Evolutionary conservation across 1,140 invertebrate species (phyloP).

Genomic region (Trichonephila clavata): DNA sequence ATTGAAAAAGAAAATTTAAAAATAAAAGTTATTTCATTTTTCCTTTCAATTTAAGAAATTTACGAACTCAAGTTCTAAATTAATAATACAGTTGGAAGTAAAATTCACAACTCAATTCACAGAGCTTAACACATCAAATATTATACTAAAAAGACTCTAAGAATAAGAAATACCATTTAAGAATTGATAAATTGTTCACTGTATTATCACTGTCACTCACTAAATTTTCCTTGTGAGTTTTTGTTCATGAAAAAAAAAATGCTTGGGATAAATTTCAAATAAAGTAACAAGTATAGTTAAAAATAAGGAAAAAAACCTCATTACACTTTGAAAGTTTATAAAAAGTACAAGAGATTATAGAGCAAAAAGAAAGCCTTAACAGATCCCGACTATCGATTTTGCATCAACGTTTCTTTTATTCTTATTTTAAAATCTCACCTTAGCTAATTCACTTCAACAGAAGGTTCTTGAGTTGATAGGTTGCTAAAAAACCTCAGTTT

Average conservation of each 20-base stretch:
- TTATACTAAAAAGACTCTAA: no score
- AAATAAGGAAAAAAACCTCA: neutral
- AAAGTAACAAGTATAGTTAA: neutral
- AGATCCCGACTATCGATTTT: constrained; percentile 20
- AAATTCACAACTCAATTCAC: no score
- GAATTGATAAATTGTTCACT: neutral
- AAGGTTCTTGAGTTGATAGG: neutral
- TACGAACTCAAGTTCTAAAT: no score
- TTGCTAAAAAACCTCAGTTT: neutral
- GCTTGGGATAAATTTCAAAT: neutral
- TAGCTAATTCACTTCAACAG: neutral
- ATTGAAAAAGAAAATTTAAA: no score
- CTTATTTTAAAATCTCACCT: neutral
- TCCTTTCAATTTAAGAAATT: no score
- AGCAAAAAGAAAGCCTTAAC: neutral
- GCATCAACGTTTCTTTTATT: constrained; percentile 23
- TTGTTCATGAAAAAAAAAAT: neutral
- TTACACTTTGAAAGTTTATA: neutral
- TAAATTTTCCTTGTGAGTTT: neutral
- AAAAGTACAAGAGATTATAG: neutral
- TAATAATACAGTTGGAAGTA: no score
- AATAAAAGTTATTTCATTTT: no score
- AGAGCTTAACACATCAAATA: no score
- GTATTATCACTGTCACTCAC: neutral
- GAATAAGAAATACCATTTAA: neutral